Conservation (phyloP, 2,797 vertebrate genomes). For the Eulemur albifrons region DNA sequence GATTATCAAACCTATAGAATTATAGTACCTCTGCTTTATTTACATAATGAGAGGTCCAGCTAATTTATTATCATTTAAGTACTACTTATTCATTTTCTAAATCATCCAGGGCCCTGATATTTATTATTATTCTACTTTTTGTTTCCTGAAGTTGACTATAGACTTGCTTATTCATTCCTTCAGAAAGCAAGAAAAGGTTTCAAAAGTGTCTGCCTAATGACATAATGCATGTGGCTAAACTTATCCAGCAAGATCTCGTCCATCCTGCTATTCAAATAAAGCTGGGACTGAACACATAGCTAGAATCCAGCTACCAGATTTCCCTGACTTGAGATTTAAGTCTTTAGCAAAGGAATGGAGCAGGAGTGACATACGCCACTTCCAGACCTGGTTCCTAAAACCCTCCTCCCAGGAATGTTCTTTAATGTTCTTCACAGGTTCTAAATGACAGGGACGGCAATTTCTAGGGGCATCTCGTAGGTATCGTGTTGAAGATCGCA, state of each 20-base stretch:
- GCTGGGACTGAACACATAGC: neutral
- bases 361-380: neutral
- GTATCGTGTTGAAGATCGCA: neutral
- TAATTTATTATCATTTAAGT: neutral
- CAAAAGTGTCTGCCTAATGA: neutral
- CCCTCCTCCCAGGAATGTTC: neutral
- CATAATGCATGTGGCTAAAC: neutral
- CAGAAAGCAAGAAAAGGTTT: slow-evolving; percentile 14
- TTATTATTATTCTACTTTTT: neutral
- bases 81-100: neutral
- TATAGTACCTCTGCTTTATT: neutral
- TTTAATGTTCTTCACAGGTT: neutral
- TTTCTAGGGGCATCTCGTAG: neutral
- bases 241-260: neutral
- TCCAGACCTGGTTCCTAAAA: neutral
- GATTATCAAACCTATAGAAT: neutral
- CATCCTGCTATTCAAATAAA: neutral
- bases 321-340: neutral
- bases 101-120: neutral
- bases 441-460: neutral
- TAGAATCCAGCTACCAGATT: neutral
- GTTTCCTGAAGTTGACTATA: neutral
- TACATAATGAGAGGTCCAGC: neutral
- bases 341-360: neutral
- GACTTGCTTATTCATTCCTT: neutral